Evolutionary conservation across 2,888 invertebrate species (phyloP).

Genomic region (Melipona bicolor): DNA sequence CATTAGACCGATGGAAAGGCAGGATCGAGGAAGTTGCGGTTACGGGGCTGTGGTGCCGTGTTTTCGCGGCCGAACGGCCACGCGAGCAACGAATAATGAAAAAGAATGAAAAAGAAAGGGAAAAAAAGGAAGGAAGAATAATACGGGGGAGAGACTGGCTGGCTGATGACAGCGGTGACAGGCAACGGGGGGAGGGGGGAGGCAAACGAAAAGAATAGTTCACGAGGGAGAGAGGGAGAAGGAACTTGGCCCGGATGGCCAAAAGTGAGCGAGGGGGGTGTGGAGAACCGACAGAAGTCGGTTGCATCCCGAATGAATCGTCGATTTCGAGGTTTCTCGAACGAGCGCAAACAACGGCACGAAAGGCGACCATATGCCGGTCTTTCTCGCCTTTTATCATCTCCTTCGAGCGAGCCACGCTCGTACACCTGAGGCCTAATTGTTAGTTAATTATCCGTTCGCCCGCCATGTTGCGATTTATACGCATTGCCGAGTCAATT

Average conservation of each 20-base stretch:
- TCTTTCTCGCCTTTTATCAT: slow-evolving; percentile 23
- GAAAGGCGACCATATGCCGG: slow-evolving; percentile 41
- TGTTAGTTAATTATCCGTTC: slow-evolving; percentile 82
- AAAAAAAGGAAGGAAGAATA: not conserved
- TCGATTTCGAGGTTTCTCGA: slow-evolving; percentile 60
- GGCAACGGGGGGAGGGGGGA: slow-evolving; percentile 5
- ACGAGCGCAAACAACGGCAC: not conserved
- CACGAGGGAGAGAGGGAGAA: not conserved
- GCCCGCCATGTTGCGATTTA: slow-evolving; percentile 81
- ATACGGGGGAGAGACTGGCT: slow-evolving; percentile 39
- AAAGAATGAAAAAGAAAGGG: not conserved
- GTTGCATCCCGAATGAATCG: slow-evolving; percentile 76
- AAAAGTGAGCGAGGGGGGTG: not conserved
- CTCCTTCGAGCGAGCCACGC: slow-evolving; percentile 62
- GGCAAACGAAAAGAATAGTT: no score
- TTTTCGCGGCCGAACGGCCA: slow-evolving; percentile 78
- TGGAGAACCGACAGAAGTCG: slow-evolving; percentile 54
- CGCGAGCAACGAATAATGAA: slow-evolving; percentile 63
- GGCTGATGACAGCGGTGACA: slow-evolving; percentile 49
- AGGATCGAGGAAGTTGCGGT: slow-evolving; percentile 78
- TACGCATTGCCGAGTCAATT: slow-evolving; percentile 81
- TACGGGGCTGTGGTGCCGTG: slow-evolving; percentile 75
- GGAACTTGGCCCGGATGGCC: slow-evolving; percentile 17
- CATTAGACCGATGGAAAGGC: slow-evolving; percentile 63
- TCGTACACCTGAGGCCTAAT: slow-evolving; percentile 80